Evolutionary conservation across 2,888 invertebrate species (phyloP).

Genomic region (Drosophila rubida): DNA sequence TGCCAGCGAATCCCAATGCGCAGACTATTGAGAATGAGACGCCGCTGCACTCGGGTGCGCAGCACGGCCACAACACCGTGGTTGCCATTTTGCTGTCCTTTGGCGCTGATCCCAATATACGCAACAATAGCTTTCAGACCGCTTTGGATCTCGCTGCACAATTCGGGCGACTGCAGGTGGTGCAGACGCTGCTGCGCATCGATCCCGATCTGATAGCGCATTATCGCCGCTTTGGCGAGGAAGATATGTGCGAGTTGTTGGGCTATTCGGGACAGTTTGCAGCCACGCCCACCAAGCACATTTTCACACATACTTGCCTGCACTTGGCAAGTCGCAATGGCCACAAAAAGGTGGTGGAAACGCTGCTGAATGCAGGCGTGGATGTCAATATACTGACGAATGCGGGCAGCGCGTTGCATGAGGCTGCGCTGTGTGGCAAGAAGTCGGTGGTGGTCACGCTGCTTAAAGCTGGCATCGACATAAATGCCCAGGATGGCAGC

Average conservation of each 20-base stretch:
- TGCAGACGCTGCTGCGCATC: slow-evolving; percentile 92
- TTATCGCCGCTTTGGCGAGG: slow-evolving; percentile 42
- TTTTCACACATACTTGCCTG: slow-evolving; percentile 91
- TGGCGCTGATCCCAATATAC: slow-evolving; percentile 94
- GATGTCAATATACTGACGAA: slow-evolving; percentile 94
- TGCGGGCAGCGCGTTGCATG: slow-evolving; percentile 95
- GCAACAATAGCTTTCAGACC: slow-evolving; percentile 94
- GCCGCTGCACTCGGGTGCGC: slow-evolving; percentile 95
- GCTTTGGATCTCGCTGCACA: slow-evolving; percentile 97
- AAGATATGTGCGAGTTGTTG: slow-evolving; percentile 24
- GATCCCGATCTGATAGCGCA: slow-evolving; percentile 90
- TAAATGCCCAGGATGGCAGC: slow-evolving; percentile 90
- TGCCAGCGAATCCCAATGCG: slow-evolving; percentile 93
- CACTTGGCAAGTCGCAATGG: slow-evolving; percentile 97
- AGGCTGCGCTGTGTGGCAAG: slow-evolving; percentile 96
- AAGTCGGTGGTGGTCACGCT: slow-evolving; percentile 93
- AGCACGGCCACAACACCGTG: slow-evolving; percentile 95
- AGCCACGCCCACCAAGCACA: slow-evolving; percentile 70
- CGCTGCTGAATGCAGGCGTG: slow-evolving; percentile 93
- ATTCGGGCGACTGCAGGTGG: slow-evolving; percentile 93
- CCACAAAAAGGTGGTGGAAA: slow-evolving; percentile 93
- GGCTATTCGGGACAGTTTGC: slow-evolving; percentile 52
- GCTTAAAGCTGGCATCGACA: slow-evolving; percentile 92
- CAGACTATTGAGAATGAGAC: slow-evolving; percentile 91
- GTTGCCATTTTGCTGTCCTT: slow-evolving; percentile 92